These are phyloP conservation scores for Montipora sp. DNA, from an alignment of 64 coral and sea anemone species.

Conservation along the genomic window DNA sequence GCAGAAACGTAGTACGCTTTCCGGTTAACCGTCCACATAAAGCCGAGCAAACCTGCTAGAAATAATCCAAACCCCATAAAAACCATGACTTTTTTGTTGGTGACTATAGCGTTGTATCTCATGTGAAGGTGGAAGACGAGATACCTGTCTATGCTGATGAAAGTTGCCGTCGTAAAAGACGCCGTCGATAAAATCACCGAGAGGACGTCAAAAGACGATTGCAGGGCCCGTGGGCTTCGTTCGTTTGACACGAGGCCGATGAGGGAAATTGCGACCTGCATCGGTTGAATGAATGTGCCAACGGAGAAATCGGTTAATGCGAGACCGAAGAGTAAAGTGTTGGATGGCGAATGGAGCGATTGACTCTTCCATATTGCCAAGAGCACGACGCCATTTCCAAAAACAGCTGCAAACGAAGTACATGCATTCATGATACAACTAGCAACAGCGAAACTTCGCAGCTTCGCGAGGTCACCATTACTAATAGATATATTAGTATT, in stretches of 20 bases:
- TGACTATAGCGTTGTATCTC: constrained; percentile 64
- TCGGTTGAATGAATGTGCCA: constrained; percentile 23
- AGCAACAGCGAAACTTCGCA: background rate
- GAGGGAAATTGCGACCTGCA: background rate
- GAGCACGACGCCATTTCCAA: constrained; percentile 26
- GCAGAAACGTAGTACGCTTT: constrained; percentile 2
- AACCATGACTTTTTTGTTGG: constrained; percentile 19
- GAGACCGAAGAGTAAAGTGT: constrained; percentile 36
- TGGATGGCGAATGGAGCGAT: constrained; percentile 41
- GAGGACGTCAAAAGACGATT: constrained; percentile 1
- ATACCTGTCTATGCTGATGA: constrained; percentile 60
- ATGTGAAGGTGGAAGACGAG: constrained; percentile 59
- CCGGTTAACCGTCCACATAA: constrained; percentile 10
- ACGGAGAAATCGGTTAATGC: constrained; percentile 37
- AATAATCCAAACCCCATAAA: constrained; percentile 33
- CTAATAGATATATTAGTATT: background rate
- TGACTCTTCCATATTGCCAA: constrained; percentile 29
- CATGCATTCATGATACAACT: constrained; percentile 15
- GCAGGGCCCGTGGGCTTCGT: background rate
- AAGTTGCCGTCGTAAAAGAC: constrained; percentile 38
- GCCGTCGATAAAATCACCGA: background rate
- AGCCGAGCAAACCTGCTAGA: background rate
- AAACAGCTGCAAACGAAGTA: background rate
- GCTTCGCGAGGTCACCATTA: background rate
- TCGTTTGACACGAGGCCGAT: background rate